Conservation (phyloP, 2,797 vertebrate species). For the Mycteria americana region DNA sequence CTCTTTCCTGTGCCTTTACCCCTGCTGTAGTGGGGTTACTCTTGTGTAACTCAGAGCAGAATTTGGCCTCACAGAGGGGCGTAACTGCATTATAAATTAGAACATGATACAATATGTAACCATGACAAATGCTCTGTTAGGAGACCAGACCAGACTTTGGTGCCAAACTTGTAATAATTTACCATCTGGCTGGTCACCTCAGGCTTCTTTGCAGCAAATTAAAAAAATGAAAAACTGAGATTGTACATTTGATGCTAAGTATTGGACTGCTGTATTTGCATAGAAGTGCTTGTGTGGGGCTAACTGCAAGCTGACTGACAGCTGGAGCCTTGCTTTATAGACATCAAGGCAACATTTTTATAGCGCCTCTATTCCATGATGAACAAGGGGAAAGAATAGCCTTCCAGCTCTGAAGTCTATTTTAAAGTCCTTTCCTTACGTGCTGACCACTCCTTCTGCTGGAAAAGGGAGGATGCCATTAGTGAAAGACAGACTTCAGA, state of each 20-base stretch:
- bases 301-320: background rate
- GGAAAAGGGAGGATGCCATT: background rate
- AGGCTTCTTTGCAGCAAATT: background rate
- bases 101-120: background rate
- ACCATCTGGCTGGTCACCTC: constrained; percentile 8
- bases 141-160: background rate
- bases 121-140: background rate
- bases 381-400: background rate
- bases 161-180: constrained; percentile 27
- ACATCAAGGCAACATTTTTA: background rate
- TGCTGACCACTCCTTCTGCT: background rate
- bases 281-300: background rate
- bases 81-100: background rate
- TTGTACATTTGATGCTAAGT: background rate
- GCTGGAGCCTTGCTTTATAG: background rate
- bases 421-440: background rate
- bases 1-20: background rate
- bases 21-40: background rate
- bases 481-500: background rate
- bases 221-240: background rate
- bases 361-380: background rate
- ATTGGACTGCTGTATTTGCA: background rate
- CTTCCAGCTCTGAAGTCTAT: background rate
- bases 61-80: background rate
- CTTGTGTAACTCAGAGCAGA: background rate